Evolutionary conservation across 2,888 invertebrate genomes (phyloP).

Genomic region (Eupeodes latifasciatus): DNA sequence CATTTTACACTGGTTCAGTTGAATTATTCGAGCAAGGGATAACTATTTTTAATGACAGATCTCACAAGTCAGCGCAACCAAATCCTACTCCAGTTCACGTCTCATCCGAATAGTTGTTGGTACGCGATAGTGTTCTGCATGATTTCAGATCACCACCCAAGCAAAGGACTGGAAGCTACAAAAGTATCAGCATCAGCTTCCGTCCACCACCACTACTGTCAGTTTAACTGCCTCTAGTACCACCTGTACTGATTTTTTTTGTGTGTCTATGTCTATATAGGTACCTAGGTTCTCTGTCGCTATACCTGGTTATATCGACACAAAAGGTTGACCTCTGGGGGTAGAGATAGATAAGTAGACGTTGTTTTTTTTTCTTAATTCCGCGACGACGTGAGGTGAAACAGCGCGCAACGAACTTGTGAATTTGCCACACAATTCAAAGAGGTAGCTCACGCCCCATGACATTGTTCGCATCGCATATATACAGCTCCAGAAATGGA

Average conservation of each 20-base stretch:
- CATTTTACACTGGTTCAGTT: constrained; percentile 43
- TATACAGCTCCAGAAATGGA: constrained; percentile 44
- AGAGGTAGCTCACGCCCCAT: constrained; percentile 75
- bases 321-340: constrained; percentile 67
- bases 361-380: constrained; percentile 33
- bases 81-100: constrained; percentile 72
- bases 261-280: neutral
- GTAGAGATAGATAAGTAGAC: constrained; percentile 39
- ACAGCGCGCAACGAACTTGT: constrained; percentile 74
- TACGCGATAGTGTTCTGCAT: constrained; percentile 74
- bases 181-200: constrained; percentile 58
- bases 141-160: constrained; percentile 73
- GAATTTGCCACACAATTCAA: constrained; percentile 75
- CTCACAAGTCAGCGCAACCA: constrained; percentile 62
- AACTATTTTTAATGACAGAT: constrained; percentile 65
- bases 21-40: constrained; percentile 2
- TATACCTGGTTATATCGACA: constrained; percentile 49
- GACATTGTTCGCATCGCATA: constrained; percentile 67
- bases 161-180: constrained; percentile 57
- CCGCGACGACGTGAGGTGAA: constrained; percentile 70
- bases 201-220: constrained; percentile 39
- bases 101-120: constrained; percentile 43
- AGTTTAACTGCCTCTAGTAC: neutral
- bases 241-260: constrained; percentile 30
- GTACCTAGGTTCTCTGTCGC: neutral